These are phyloP conservation scores for Mythimna lalbum DNA, from an alignment of 2,888 invertebrate genomes.

Conservation along the genomic window DNA sequence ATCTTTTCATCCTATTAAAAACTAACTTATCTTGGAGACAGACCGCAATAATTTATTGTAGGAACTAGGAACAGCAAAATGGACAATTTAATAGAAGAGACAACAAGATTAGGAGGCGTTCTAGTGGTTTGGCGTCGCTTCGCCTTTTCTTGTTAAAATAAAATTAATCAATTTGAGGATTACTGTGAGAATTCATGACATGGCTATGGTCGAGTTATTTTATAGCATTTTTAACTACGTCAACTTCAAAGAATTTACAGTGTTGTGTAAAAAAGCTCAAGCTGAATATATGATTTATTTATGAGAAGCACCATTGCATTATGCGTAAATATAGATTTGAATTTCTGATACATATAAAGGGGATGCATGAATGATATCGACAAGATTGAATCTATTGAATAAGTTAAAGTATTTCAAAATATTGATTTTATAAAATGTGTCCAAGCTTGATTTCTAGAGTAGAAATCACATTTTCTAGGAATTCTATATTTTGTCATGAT, in stretches of 20 bases:
- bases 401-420: constrained; percentile 24
- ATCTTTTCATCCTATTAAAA: constrained; percentile 1
- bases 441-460: background rate
- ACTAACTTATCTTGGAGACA: constrained; percentile 3
- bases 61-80: constrained; percentile 17
- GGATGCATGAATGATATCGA: constrained; percentile 38
- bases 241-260: background rate
- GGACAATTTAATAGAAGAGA: constrained; percentile 41
- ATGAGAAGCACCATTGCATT: constrained; percentile 30
- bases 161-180: constrained; percentile 48
- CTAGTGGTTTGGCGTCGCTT: constrained; percentile 11
- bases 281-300: constrained; percentile 45
- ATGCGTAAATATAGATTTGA: constrained; percentile 35
- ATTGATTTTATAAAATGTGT: constrained; percentile 6
- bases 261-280: constrained; percentile 2
- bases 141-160: constrained; percentile 24
- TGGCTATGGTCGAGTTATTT: background rate
- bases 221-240: background rate
- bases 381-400: constrained; percentile 56
- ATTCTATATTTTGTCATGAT: background rate
- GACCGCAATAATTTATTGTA: constrained; percentile 16
- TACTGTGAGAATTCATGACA: constrained; percentile 30
- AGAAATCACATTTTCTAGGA: background rate
- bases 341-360: constrained; percentile 51
- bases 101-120: constrained; percentile 51